Evolutionary conservation across 2,797 vertebrate species (phyloP).

Genomic region (Rhinatrema bivittatum): DNA sequence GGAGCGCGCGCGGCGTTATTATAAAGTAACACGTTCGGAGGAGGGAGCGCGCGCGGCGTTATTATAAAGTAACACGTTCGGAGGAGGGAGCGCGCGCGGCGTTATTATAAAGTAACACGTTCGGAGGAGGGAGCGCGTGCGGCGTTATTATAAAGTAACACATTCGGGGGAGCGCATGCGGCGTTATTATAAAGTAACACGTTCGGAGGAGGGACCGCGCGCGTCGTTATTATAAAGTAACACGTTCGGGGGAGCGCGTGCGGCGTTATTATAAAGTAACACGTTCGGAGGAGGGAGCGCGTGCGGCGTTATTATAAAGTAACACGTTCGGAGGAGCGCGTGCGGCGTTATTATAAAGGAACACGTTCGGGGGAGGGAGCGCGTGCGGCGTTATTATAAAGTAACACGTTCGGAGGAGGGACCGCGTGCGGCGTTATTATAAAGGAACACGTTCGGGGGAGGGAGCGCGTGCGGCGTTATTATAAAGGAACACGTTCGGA

Average conservation of each 20-base stretch:
- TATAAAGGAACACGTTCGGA: slow-evolving; percentile 43
- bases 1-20: slow-evolving; percentile 37
- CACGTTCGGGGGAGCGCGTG: slow-evolving; percentile 40
- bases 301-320: no score
- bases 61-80: slow-evolving; percentile 40
- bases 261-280: slow-evolving; percentile 27
- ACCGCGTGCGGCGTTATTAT: slow-evolving; percentile 35
- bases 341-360: slow-evolving; percentile 31
- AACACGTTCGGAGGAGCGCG: slow-evolving; percentile 42
- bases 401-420: slow-evolving; percentile 41
- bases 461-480: no score
- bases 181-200: slow-evolving; percentile 28
- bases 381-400: no score
- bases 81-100: slow-evolving; percentile 39
- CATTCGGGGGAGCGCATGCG: slow-evolving; percentile 41
- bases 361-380: no score
- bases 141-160: slow-evolving; percentile 38
- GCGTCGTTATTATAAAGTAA: no score
- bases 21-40: slow-evolving; percentile 26
- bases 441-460: slow-evolving; percentile 25
- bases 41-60: no score
- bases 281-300: no score
- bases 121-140: no score
- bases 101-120: slow-evolving; percentile 29
- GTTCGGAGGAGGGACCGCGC: no score